Percentiles rank a stretch among this genome's conserved stretches.
Conservation (phyloP, 2,888 invertebrate genomes). For the Andricus curvator region DNA sequence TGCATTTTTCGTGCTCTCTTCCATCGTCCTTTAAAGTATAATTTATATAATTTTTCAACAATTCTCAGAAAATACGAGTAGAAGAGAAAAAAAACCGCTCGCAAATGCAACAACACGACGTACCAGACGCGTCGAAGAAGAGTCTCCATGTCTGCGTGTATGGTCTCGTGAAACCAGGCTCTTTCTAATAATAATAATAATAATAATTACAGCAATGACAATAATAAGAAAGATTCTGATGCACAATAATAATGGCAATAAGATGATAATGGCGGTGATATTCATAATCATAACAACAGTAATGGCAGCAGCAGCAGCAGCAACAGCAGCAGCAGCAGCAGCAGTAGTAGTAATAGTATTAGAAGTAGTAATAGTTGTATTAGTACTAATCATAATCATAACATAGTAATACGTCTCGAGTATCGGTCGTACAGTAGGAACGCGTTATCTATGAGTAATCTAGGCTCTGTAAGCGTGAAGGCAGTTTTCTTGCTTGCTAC, state of each 20-base stretch:
- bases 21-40: too few relatives aligned
- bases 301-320: constrained; percentile 55
- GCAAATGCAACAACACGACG: constrained; percentile 28
- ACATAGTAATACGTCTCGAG: constrained; percentile 58
- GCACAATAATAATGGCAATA: constrained; percentile 61
- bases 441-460: constrained; percentile 52
- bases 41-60: too few relatives aligned
- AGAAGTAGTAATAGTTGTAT: constrained; percentile 49
- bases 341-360: constrained; percentile 53
- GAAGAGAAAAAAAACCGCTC: constrained; percentile 8
- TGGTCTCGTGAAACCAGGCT: constrained; percentile 59
- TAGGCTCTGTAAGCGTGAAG: constrained; percentile 56
- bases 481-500: constrained; percentile 55
- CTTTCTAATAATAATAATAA: constrained; percentile 44
- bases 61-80: too few relatives aligned
- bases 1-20: too few relatives aligned
- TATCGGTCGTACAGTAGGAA: constrained; percentile 59
- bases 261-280: constrained; percentile 57
- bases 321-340: constrained; percentile 50
- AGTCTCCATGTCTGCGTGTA: constrained; percentile 41
- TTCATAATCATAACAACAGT: constrained; percentile 56
- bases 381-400: constrained; percentile 57
- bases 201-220: constrained; percentile 54
- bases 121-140: constrained; percentile 38
- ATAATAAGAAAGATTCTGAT: constrained; percentile 57